phyloP scores from a whole-genome alignment of 1,140 invertebrate species.

The Caenorhabditis brenneri region DNA sequence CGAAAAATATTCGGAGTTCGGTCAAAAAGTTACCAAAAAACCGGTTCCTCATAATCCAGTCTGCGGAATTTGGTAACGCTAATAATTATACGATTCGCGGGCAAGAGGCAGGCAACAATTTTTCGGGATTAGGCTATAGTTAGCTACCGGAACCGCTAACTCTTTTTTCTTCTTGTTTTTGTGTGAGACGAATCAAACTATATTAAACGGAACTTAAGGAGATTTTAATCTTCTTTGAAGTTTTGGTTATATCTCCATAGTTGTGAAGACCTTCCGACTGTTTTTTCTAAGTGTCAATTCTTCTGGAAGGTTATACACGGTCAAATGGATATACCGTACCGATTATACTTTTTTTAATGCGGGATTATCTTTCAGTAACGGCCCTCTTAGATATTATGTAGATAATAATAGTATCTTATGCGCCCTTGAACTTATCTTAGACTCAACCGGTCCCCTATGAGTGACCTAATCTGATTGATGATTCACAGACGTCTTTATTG shows the following conservation, averaged over 20 bases:
- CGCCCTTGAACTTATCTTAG: conserved; percentile 21
- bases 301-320: too few species aligned
- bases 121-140: conserved; percentile 18
- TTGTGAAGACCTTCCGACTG: too few species aligned
- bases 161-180: not conserved
- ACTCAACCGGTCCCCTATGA: not conserved
- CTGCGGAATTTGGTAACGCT: not conserved
- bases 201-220: too few species aligned
- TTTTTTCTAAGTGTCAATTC: too few species aligned
- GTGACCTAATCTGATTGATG: conserved; percentile 29
- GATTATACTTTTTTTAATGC: too few species aligned
- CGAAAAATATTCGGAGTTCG: too few species aligned
- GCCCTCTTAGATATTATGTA: not conserved
- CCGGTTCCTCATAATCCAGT: not conserved
- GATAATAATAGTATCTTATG: not conserved
- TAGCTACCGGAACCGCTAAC: conserved; percentile 13
- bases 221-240: too few species aligned
- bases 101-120: conserved; percentile 27
- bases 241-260: too few species aligned
- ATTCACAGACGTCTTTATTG: conserved; percentile 42
- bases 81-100: conserved; percentile 23
- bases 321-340: too few species aligned
- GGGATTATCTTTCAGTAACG: too few species aligned
- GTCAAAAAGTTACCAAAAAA: not conserved
- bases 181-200: not conserved